phyloP scores from a whole-genome alignment of 2,797 vertebrate species.

The Tenualosa thibaudeaui region DNA sequence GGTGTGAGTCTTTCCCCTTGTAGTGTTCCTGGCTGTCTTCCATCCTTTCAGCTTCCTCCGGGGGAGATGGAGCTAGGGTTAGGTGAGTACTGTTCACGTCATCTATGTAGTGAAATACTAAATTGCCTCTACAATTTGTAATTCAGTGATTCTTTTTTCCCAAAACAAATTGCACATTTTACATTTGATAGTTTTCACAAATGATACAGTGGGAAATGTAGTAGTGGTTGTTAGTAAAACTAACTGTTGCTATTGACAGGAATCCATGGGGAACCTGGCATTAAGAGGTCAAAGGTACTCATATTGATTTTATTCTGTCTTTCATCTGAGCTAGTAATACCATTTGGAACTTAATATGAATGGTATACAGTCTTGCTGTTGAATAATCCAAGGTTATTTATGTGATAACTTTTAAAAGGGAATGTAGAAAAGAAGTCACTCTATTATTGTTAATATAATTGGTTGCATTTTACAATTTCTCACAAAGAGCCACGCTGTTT shows the following conservation, averaged over 20 bases:
- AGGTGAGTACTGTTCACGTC: constrained; percentile 68
- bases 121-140: background rate
- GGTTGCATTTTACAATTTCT: background rate
- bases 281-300: constrained; percentile 85
- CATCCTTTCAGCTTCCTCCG: constrained; percentile 81
- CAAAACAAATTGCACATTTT: background rate
- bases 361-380: background rate
- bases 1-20: constrained; percentile 91
- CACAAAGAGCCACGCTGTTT: background rate
- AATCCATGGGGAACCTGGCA: constrained; percentile 92
- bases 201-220: background rate
- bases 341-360: background rate
- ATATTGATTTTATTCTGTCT: background rate
- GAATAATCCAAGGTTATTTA: background rate
- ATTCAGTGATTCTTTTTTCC: background rate
- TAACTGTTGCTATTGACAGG: constrained; percentile 66
- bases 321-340: background rate
- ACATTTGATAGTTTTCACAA: background rate
- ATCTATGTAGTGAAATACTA: background rate
- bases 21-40: constrained; percentile 86
- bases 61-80: constrained; percentile 91
- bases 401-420: background rate
- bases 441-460: no score
- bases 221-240: background rate
- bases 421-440: no score